Percentiles rank a stretch among this genome's conserved stretches.
These are phyloP conservation scores for Cygnus olor DNA, from an alignment of 2,797 vertebrate species.

Conservation along the genomic window DNA sequence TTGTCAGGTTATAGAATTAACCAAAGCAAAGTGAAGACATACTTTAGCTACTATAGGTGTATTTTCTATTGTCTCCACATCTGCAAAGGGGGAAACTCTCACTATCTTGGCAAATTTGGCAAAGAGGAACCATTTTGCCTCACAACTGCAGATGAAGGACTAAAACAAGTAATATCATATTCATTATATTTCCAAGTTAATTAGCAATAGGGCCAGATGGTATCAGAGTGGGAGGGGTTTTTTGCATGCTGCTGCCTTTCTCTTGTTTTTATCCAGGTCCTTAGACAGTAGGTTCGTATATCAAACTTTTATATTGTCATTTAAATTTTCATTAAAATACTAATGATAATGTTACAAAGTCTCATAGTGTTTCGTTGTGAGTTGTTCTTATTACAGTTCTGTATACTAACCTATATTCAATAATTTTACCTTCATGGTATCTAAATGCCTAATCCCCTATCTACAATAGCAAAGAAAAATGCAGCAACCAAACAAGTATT, in stretches of 20 bases:
- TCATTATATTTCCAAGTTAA: not conserved
- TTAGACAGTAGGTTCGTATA: not conserved
- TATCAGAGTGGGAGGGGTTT: not conserved
- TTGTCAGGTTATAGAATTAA: not conserved
- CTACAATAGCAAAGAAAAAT: not conserved
- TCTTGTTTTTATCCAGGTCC: not conserved
- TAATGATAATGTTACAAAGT: not conserved
- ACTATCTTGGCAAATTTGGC: rapidly evolving
- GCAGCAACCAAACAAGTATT: not conserved
- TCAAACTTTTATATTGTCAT: not conserved
- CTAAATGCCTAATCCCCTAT: not conserved
- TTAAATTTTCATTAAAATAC: not conserved
- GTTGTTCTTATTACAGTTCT: not conserved
- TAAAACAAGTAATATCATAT: not conserved
- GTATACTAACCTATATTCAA: not conserved
- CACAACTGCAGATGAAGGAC: not conserved
- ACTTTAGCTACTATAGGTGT: not conserved
- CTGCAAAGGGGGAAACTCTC: not conserved
- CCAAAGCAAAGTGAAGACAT: not conserved
- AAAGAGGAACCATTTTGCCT: not conserved
- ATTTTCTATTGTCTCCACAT: not conserved
- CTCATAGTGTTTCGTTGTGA: not conserved
- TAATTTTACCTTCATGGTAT: not conserved
- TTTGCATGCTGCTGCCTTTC: not conserved
- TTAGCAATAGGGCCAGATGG: not conserved